phyloP scores from a whole-genome alignment of 2,797 vertebrate genomes.

The Tangara arthus region DNA sequence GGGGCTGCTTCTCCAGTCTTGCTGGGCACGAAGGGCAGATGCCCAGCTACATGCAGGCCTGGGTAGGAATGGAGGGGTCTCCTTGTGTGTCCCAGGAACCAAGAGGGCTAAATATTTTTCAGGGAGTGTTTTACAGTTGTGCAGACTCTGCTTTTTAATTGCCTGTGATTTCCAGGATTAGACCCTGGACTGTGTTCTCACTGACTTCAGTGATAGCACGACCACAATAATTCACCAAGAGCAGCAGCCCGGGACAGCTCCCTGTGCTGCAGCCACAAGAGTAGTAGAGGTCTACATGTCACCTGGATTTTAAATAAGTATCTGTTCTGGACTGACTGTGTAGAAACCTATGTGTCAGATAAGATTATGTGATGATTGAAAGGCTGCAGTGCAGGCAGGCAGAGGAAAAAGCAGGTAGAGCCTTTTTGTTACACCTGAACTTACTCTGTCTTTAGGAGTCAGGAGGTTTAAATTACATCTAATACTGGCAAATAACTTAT shows the following conservation, averaged over 20 bases:
- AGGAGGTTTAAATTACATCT: background rate
- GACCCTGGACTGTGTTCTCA: background rate
- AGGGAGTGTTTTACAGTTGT: background rate
- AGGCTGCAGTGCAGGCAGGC: background rate
- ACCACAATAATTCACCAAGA: background rate
- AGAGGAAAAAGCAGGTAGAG: background rate
- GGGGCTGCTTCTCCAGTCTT: background rate
- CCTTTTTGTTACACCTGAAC: background rate
- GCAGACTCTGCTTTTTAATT: background rate
- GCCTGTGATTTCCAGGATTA: background rate
- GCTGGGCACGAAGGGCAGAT: background rate
- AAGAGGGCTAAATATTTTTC: background rate
- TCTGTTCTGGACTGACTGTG: background rate
- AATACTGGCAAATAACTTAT: background rate
- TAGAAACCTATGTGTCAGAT: background rate
- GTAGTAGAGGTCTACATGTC: background rate
- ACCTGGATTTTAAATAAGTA: background rate
- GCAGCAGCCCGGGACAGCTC: background rate
- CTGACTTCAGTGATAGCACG: background rate
- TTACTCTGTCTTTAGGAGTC: background rate
- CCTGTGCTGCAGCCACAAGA: background rate
- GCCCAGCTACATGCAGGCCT: background rate
- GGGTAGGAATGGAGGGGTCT: background rate
- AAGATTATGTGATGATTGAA: background rate
- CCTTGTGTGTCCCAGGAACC: background rate